A percentile compares a stretch with the other conserved stretches of the same genome.
These are phyloP conservation scores for Diarsia brunnea DNA, from an alignment of 2,888 invertebrate genomes.

Conservation along the genomic window DNA sequence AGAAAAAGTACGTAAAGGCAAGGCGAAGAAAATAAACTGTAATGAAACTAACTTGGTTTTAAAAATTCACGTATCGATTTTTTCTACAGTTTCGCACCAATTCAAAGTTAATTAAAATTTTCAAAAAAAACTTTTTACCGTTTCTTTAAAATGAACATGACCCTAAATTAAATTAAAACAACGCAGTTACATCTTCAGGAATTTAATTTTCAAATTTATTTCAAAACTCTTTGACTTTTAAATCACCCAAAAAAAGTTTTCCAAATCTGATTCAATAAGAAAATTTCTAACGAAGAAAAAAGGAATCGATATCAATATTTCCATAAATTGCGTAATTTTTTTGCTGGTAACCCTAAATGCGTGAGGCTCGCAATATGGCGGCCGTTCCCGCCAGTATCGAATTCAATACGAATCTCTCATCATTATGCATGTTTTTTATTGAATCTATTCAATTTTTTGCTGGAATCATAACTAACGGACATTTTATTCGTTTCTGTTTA, in stretches of 20 bases:
- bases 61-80: background rate
- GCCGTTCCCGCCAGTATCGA: slow-evolving; percentile 44
- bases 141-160: background rate
- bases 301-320: slow-evolving; percentile 40
- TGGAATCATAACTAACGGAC: slow-evolving; percentile 48
- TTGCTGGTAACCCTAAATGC: slow-evolving; percentile 57
- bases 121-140: no score
- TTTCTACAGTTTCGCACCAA: background rate
- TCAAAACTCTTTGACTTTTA: background rate
- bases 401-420: slow-evolving; percentile 66
- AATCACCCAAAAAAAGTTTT: slow-evolving; percentile 18
- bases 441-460: slow-evolving; percentile 59
- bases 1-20: background rate
- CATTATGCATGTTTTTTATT: slow-evolving; percentile 69
- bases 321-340: slow-evolving; percentile 28
- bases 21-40: background rate
- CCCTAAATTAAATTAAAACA: background rate
- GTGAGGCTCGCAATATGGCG: slow-evolving; percentile 52
- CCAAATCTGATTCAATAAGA: slow-evolving; percentile 34
- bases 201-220: background rate
- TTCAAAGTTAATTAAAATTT: no score
- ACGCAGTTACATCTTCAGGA: background rate
- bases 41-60: background rate
- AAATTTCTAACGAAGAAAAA: slow-evolving; percentile 38
- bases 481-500: slow-evolving; percentile 30